Evolutionary conservation across 2,113 vertebrate genomes (phyloP).

Genomic region (Psittacara wagleri): DNA sequence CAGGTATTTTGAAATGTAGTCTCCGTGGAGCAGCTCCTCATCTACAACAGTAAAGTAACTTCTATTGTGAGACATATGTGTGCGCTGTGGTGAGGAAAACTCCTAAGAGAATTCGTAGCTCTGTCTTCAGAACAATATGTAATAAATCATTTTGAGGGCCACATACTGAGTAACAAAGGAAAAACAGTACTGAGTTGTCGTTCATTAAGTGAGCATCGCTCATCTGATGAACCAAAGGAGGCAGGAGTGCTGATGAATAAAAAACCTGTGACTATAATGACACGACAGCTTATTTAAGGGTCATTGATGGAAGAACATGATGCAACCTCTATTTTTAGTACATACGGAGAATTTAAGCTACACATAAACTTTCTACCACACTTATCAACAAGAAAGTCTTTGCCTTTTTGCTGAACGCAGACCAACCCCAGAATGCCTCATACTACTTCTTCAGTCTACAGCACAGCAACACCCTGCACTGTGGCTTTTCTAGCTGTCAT

Average conservation of each 20-base stretch:
- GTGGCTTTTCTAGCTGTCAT: not conserved
- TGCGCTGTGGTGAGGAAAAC: not conserved
- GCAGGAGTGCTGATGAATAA: not conserved
- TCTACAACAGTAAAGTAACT: not conserved
- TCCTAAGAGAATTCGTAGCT: slow-evolving; percentile 19
- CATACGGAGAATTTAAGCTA: not conserved
- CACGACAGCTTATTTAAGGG: not conserved
- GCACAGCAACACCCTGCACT: not conserved
- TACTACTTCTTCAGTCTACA: not conserved
- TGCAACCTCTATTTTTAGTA: not conserved
- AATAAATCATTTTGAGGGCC: slow-evolving; percentile 46
- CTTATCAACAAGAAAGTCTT: not conserved
- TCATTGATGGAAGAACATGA: not conserved
- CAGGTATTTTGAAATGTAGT: slow-evolving; percentile 20
- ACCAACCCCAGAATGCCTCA: not conserved
- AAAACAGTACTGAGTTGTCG: not conserved
- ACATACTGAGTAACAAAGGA: slow-evolving; percentile 35
- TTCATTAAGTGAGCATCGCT: not conserved
- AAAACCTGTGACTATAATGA: not conserved
- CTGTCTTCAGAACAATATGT: slow-evolving; percentile 28
- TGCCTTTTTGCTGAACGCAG: not conserved
- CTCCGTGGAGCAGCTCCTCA: not conserved
- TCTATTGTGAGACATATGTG: not conserved
- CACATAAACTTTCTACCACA: not conserved
- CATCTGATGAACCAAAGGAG: not conserved